phyloP scores from a whole-genome alignment of 2,113 vertebrate species.

The Aphelocoma coerulescens region DNA sequence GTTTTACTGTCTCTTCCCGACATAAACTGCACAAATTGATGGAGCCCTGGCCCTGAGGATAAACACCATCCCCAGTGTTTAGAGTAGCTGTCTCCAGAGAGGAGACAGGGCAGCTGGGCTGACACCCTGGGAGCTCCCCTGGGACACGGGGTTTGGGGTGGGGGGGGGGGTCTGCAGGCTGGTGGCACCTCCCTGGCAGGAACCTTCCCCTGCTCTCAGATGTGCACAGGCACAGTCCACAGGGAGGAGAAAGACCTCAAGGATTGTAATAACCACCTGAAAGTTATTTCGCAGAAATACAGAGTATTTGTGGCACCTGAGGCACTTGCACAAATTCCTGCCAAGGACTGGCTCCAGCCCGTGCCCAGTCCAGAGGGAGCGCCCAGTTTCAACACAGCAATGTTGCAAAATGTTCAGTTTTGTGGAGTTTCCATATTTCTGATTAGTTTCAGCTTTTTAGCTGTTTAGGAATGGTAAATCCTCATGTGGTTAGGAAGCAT shows the following conservation, averaged over 20 bases:
- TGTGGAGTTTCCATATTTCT: background rate
- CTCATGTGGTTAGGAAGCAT: background rate
- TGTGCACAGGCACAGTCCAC: background rate
- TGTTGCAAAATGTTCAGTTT: background rate
- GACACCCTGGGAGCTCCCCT: fast-evolving
- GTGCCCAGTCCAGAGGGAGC: background rate
- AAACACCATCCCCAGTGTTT: constrained; percentile 11
- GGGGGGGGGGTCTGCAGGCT: background rate
- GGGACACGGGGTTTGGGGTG: background rate
- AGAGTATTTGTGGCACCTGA: background rate
- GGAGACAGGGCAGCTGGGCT: background rate
- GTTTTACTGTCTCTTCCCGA: background rate
- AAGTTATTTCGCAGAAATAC: background rate
- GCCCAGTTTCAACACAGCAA: background rate
- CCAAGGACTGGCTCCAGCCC: background rate
- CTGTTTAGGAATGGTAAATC: background rate
- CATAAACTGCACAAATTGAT: background rate
- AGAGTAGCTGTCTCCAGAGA: background rate
- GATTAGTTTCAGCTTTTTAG: background rate
- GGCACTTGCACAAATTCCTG: background rate
- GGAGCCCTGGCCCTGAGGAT: background rate
- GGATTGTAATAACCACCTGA: background rate
- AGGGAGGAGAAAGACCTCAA: background rate
- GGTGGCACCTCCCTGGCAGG: background rate
- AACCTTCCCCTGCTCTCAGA: background rate